A percentile compares a stretch with the other conserved stretches of the same genome.
These are phyloP conservation scores for Ptychochromis oligacanthus DNA, from an alignment of 2,113 vertebrate genomes.

Conservation along the genomic window DNA sequence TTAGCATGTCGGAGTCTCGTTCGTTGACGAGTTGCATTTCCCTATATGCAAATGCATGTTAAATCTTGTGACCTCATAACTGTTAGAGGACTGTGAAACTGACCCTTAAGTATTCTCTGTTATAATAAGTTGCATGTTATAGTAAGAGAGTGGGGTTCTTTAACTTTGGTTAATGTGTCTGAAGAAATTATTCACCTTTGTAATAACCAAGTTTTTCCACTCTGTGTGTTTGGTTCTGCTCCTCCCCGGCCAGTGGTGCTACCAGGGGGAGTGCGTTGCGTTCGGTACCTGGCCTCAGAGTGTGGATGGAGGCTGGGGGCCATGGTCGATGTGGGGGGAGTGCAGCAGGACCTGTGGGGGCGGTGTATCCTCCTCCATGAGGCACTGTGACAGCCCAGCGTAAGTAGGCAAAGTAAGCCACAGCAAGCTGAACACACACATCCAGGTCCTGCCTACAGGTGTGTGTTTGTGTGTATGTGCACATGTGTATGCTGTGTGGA, in stretches of 20 bases:
- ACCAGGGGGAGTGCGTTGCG: slow-evolving; percentile 94
- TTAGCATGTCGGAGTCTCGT: no score
- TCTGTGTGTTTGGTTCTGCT: slow-evolving; percentile 17
- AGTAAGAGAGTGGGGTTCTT: neutral
- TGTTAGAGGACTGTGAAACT: neutral
- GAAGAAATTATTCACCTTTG: neutral
- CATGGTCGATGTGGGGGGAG: slow-evolving; percentile 96
- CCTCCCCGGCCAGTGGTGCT: slow-evolving; percentile 90
- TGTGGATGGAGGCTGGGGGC: slow-evolving; percentile 91
- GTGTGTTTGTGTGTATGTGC: slow-evolving; percentile 53
- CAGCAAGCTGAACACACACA: slow-evolving; percentile 86
- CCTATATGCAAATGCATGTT: neutral
- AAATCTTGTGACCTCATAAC: neutral
- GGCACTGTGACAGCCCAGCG: slow-evolving; percentile 99
- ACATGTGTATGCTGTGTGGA: neutral
- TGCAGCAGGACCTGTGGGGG: slow-evolving; percentile 99
- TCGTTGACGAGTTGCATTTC: no score
- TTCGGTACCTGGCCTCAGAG: slow-evolving; percentile 97
- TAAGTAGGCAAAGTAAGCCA: slow-evolving; percentile 99
- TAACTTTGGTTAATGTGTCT: neutral
- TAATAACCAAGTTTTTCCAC: neutral
- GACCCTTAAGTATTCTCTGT: neutral
- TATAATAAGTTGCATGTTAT: neutral
- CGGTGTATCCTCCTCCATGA: slow-evolving; percentile 96
- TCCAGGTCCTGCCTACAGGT: slow-evolving; percentile 66